These are phyloP conservation scores for Ennomos quercinarius DNA, from an alignment of 2,888 invertebrate genomes.

Conservation along the genomic window DNA sequence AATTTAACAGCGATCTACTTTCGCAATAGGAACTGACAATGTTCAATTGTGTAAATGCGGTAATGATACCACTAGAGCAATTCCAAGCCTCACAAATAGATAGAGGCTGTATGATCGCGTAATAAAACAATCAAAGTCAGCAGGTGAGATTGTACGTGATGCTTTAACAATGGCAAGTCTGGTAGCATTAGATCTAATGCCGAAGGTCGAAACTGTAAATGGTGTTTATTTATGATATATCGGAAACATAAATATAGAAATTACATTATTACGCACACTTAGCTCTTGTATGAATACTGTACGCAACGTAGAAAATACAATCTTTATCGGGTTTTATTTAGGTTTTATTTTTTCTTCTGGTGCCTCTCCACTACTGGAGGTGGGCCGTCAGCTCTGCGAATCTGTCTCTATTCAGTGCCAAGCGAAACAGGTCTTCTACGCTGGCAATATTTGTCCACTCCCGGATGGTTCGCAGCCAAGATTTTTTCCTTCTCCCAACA, in stretches of 20 bases:
- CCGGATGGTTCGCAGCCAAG: too few relatives aligned
- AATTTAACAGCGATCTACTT: conserved; percentile 75
- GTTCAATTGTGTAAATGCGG: conserved; percentile 75
- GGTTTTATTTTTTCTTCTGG: too few relatives aligned
- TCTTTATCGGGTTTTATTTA: too few relatives aligned
- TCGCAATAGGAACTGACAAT: conserved; percentile 74
- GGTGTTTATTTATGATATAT: background rate
- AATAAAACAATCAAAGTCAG: conserved; percentile 49
- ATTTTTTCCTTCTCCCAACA: too few relatives aligned
- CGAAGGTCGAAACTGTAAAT: conserved; percentile 28
- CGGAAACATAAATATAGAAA: background rate
- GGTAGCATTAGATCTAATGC: conserved; percentile 20
- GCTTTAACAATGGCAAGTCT: conserved; percentile 31
- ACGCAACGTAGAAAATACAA: too few relatives aligned
- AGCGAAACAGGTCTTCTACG: too few relatives aligned
- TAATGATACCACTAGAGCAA: conserved; percentile 66
- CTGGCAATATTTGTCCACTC: too few relatives aligned
- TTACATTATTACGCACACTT: too few relatives aligned
- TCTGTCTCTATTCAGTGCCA: too few relatives aligned
- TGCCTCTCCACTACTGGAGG: too few relatives aligned
- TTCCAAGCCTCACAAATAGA: conserved; percentile 51
- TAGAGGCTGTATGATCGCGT: conserved; percentile 48
- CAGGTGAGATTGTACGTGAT: conserved; percentile 42
- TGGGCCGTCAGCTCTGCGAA: too few relatives aligned
- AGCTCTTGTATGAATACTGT: too few relatives aligned